A percentile compares a stretch with the other conserved stretches of the same genome.
Evolutionary conservation across 2,113 vertebrate genomes (phyloP).

Genomic region (Strix aluco): DNA sequence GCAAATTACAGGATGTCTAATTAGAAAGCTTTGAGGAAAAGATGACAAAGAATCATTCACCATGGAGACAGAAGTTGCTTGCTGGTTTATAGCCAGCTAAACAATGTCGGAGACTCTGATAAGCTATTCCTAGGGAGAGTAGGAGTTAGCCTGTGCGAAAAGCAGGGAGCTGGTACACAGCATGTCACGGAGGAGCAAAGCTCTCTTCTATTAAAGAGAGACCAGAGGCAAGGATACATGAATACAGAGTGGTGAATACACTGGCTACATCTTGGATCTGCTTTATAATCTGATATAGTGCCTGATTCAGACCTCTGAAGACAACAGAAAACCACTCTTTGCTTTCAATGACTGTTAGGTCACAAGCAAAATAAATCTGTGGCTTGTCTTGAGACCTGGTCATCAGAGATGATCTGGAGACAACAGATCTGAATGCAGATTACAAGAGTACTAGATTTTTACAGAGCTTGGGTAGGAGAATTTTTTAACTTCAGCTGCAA

Average conservation of each 20-base stretch:
- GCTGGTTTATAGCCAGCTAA: conserved; percentile 68
- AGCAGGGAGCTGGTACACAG: not conserved
- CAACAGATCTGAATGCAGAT: not conserved
- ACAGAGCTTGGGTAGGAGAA: not conserved
- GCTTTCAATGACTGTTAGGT: not conserved
- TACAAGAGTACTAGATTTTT: not conserved
- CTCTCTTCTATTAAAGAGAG: not conserved
- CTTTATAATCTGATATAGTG: not conserved
- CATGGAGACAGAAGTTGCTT: conserved; percentile 71
- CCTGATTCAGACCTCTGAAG: not conserved
- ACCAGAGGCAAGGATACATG: not conserved
- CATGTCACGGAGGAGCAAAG: not conserved
- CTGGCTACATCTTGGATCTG: not conserved
- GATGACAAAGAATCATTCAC: conserved; percentile 73
- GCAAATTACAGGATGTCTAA: conserved; percentile 74
- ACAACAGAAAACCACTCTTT: not conserved
- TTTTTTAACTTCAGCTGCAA: not conserved
- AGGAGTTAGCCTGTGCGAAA: conserved; percentile 4
- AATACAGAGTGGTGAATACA: not conserved
- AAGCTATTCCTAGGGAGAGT: conserved; percentile 59
- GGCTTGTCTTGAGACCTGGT: not conserved
- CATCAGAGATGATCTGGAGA: not conserved
- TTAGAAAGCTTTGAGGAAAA: conserved; percentile 75
- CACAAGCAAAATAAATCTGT: not conserved
- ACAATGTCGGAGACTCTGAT: conserved; percentile 61